Evolutionary conservation across 2,888 invertebrate species (phyloP).

Genomic region (Eilema griseolum): DNA sequence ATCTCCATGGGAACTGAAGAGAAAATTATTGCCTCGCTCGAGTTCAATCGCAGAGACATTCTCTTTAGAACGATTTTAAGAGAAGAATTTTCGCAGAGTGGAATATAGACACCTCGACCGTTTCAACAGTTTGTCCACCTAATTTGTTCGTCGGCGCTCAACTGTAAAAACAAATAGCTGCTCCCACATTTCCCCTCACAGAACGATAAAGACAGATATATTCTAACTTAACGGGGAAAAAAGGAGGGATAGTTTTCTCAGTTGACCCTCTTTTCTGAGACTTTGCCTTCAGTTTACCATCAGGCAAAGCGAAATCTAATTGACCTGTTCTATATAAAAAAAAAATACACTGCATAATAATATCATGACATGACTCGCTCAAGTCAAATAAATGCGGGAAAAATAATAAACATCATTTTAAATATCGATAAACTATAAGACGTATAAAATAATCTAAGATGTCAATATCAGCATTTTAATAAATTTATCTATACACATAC

Average conservation of each 20-base stretch:
- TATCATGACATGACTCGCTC: too few relatives aligned
- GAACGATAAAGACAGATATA: conserved; percentile 77
- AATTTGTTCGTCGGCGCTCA: conserved; percentile 85
- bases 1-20: conserved; percentile 69
- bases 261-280: too few relatives aligned
- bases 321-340: too few relatives aligned
- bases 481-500: too few relatives aligned
- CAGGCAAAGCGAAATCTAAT: too few relatives aligned
- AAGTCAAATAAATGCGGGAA: too few relatives aligned
- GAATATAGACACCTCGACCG: conserved; percentile 85
- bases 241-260: conserved; percentile 74
- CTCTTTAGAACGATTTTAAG: conserved; percentile 73
- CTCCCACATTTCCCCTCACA: conserved; percentile 77
- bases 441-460: too few relatives aligned
- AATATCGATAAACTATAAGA: too few relatives aligned
- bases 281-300: too few relatives aligned
- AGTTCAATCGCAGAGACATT: conserved; percentile 75
- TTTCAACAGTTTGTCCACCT: conserved; percentile 86
- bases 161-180: conserved; percentile 86
- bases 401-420: too few relatives aligned
- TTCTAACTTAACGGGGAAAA: conserved; percentile 65
- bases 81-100: conserved; percentile 79
- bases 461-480: too few relatives aligned
- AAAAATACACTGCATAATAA: too few relatives aligned
- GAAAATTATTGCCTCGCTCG: conserved; percentile 81